Evolutionary conservation across 2,888 invertebrate species (phyloP).

Genomic region (Epistrophella euchroma): DNA sequence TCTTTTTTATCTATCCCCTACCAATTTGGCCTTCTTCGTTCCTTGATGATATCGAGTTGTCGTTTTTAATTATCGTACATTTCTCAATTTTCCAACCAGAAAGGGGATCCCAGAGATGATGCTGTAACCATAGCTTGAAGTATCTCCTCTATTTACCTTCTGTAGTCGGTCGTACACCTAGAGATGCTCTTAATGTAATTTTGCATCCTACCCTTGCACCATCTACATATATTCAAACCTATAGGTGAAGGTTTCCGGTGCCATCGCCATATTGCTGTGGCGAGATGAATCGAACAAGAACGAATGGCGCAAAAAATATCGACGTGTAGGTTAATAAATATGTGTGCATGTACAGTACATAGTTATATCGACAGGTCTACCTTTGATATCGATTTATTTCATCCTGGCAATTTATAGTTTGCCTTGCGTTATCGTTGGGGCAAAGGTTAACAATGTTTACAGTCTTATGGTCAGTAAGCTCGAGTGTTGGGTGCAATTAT

Average conservation of each 20-base stretch:
- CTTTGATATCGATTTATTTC: conserved; percentile 59
- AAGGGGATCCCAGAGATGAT: conserved; percentile 16
- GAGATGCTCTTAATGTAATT: conserved; percentile 34
- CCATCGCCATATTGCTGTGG: conserved; percentile 1
- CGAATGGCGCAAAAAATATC: conserved; percentile 18
- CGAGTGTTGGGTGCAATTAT: conserved; percentile 56
- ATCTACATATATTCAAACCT: neutral
- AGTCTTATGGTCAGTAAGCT: conserved; percentile 45
- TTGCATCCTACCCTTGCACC: conserved; percentile 5
- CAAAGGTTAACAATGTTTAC: conserved; percentile 61
- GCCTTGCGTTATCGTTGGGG: conserved; percentile 22
- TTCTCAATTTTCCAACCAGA: conserved; percentile 50
- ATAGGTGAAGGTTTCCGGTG: conserved; percentile 9
- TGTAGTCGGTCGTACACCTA: conserved; percentile 4
- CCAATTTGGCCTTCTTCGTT: too few relatives aligned
- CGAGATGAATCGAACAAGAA: conserved; percentile 17
- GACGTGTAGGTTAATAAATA: neutral
- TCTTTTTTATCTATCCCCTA: neutral
- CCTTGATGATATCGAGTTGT: conserved; percentile 17
- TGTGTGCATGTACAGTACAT: neutral
- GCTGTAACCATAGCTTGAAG: conserved; percentile 19
- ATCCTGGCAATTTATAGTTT: conserved; percentile 31
- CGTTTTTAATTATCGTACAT: conserved; percentile 57
- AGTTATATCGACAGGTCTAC: neutral
- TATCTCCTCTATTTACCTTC: conserved; percentile 12